These are phyloP conservation scores for Nasonovia ribisnigri DNA, from an alignment of 2,888 invertebrate species.

Conservation along the genomic window DNA sequence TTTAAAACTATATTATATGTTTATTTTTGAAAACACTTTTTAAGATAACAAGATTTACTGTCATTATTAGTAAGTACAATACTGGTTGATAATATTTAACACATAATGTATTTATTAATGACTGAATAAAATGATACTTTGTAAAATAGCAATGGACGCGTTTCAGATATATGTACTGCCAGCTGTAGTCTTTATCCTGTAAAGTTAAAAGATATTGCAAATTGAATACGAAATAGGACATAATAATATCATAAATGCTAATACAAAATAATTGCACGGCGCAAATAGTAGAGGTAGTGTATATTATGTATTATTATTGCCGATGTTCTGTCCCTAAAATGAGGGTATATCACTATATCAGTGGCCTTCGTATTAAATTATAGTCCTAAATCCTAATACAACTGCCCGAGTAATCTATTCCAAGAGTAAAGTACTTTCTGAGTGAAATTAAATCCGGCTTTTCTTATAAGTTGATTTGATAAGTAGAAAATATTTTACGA, in stretches of 20 bases:
- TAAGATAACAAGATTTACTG: background rate
- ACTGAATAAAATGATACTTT: background rate
- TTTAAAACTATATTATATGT: background rate
- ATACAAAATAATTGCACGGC: background rate
- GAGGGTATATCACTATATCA: background rate
- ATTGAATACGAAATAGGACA: background rate
- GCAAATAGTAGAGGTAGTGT: background rate
- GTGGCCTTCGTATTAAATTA: background rate
- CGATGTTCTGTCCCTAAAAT: background rate
- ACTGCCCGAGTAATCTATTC: background rate
- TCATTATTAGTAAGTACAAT: background rate
- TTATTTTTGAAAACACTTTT: background rate
- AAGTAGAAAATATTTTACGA: background rate
- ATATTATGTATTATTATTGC: background rate
- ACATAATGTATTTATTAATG: background rate
- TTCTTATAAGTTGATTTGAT: background rate
- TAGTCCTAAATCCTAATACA: background rate
- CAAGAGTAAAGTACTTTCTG: background rate
- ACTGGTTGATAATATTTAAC: background rate
- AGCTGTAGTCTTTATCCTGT: background rate
- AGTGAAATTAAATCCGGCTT: background rate
- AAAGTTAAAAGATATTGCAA: background rate
- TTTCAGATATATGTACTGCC: background rate
- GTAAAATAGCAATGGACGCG: background rate
- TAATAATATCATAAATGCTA: background rate